Evolutionary conservation across 1,140 invertebrate species (phyloP).

Genomic region (Brachionus koreanus): DNA sequence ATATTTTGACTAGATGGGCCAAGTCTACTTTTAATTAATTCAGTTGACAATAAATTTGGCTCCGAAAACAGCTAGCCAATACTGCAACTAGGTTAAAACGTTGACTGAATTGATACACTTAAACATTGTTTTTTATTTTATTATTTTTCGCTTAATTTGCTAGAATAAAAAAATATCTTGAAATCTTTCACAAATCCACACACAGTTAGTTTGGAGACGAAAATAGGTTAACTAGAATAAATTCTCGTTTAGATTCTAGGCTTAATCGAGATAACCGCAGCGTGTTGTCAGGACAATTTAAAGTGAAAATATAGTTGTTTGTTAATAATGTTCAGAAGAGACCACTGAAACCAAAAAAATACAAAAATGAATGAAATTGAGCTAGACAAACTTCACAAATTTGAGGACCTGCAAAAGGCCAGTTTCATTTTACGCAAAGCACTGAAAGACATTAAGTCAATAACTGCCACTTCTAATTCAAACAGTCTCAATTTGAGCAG

Average conservation of each 20-base stretch:
- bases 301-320: not conserved
- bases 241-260: not conserved
- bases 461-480: not conserved
- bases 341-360: not conserved
- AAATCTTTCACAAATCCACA: not conserved
- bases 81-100: slow-evolving; percentile 2
- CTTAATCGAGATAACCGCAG: not conserved
- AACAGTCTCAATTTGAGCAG: not conserved
- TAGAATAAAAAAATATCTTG: not conserved
- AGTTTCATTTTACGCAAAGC: slow-evolving; percentile 22
- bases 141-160: slow-evolving; percentile 13
- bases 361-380: slow-evolving; percentile 29
- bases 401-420: slow-evolving; percentile 23
- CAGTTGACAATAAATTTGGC: not conserved
- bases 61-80: not conserved
- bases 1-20: not conserved
- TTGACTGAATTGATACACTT: slow-evolving; percentile 5
- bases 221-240: not conserved
- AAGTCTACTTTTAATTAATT: not conserved
- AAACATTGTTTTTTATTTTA: not conserved
- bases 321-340: not conserved
- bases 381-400: not conserved
- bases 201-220: not conserved
- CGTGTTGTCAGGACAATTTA: slow-evolving; percentile 31
- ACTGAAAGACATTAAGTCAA: not conserved